phyloP scores from a whole-genome alignment of 1,140 invertebrate genomes.

The Gryllus bimaculatus region DNA sequence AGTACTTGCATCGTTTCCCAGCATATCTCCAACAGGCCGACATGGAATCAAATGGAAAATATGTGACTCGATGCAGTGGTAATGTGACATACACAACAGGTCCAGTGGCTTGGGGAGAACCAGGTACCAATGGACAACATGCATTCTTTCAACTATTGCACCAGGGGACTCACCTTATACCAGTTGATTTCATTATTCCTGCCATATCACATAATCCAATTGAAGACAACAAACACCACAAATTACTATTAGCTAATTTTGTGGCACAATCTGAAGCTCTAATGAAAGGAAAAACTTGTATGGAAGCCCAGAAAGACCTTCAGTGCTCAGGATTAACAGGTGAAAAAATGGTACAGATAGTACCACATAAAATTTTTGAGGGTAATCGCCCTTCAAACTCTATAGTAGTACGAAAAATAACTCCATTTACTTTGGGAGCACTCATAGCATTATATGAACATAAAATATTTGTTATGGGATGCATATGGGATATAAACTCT shows the following conservation, averaged over 20 bases:
- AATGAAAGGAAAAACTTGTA: constrained; percentile 81
- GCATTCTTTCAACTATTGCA: constrained; percentile 97
- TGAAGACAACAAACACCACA: constrained; percentile 57
- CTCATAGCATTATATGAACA: constrained; percentile 98
- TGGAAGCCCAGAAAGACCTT: constrained; percentile 68
- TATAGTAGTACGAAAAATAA: constrained; percentile 84
- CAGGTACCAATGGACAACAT: constrained; percentile 98
- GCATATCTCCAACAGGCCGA: constrained; percentile 99
- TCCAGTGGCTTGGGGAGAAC: constrained; percentile 91
- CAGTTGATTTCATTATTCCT: constrained; percentile 94
- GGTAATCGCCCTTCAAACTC: constrained; percentile 97
- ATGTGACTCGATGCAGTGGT: constrained; percentile 65
- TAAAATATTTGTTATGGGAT: constrained; percentile 96
- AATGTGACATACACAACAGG: constrained; percentile 75
- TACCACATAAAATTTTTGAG: constrained; percentile 94
- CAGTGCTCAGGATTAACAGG: constrained; percentile 58
- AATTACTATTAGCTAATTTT: constrained; percentile 93
- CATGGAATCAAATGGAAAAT: constrained; percentile 99
- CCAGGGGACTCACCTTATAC: constrained; percentile 78
- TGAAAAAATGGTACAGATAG: constrained; percentile 64
- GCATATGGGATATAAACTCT: constrained; percentile 99
- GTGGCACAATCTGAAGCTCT: constrained; percentile 97
- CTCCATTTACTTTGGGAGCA: constrained; percentile 88
- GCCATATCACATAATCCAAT: constrained; percentile 90
- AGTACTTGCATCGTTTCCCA: constrained; percentile 96